Conservation (phyloP, 2,113 vertebrate species). For the Peromyscus californicus region DNA sequence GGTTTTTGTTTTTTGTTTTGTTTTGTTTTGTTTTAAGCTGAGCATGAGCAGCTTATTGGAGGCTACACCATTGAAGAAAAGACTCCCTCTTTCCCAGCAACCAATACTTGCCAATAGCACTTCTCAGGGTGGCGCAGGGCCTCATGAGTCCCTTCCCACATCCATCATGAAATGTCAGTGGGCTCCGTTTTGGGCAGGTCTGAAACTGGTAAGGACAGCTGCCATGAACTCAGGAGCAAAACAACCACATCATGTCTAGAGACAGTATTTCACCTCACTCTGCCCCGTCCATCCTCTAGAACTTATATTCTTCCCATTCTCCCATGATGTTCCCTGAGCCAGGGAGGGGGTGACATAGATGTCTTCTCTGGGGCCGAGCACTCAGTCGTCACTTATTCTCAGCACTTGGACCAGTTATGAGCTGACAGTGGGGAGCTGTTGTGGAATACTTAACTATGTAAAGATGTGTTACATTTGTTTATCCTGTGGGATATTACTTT, state of each 20-base stretch:
- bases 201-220: neutral
- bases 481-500: neutral
- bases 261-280: neutral
- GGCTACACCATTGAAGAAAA: neutral
- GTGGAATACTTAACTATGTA: neutral
- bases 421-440: neutral
- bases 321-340: neutral
- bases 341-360: neutral
- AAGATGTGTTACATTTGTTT: too few species aligned
- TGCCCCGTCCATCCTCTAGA: neutral
- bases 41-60: neutral
- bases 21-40: neutral
- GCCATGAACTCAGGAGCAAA: neutral
- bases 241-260: neutral
- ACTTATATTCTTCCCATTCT: neutral
- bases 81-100: neutral
- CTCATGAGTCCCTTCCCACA: neutral
- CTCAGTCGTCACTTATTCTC: neutral
- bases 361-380: neutral
- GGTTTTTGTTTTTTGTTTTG: neutral
- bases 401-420: neutral
- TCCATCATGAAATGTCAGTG: neutral
- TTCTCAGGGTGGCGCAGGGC: neutral
- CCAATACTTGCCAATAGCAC: neutral
- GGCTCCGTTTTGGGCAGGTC: neutral